Evolutionary conservation across 1,140 invertebrate genomes (phyloP), one percentile per base, ranked within the genome.

Genomic region (Drosophila quadrilineata): DNA sequence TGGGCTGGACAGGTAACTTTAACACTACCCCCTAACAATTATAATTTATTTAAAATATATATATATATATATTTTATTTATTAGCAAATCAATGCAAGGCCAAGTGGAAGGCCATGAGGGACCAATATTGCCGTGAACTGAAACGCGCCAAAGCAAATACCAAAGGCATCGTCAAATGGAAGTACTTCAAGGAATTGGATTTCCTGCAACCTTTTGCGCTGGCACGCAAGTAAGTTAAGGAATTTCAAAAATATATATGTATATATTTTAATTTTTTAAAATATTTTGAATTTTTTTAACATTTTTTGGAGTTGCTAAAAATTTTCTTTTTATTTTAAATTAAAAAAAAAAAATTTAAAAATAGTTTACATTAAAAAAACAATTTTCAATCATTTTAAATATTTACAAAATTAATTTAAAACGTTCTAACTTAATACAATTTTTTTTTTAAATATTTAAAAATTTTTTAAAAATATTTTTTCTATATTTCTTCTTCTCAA

Each of bases 101-200:
- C 2, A 89, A 89, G 16, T 89, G 87, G 87, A 89, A 89, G 35
- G 87, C 87, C 0, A 70, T 89, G 71, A 48, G 87, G 22, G 87
- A 89, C 35, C 87, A 89, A 69, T 89, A 89, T 57, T 88, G 87
- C 12, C 73, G 87, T 0, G 87, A 89, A 33, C 52, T 89, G 0
- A 89, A 88, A 28, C 84, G 87, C 21, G 71, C 76, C 60, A 89
- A 88, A 60, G 31, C 60, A 8, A 87, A 79, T 64, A 24, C 43
- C 28, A 89, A 89, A 48, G 60, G 62, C 21, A 75, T 59, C 24
- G 80, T 89, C 3, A 89, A 88, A 29, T 89, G 87, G 87, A 89
- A 88, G 36, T 89, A 88, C 36, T 89, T 89, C 5, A 87, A 89
- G 54, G 84, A 88, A 29, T 57, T 89, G 33, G 87, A 89, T 19